These are phyloP conservation scores for Tenebrosternarchus preto DNA, from an alignment of 2,113 vertebrate species.

Conservation along the genomic window DNA sequence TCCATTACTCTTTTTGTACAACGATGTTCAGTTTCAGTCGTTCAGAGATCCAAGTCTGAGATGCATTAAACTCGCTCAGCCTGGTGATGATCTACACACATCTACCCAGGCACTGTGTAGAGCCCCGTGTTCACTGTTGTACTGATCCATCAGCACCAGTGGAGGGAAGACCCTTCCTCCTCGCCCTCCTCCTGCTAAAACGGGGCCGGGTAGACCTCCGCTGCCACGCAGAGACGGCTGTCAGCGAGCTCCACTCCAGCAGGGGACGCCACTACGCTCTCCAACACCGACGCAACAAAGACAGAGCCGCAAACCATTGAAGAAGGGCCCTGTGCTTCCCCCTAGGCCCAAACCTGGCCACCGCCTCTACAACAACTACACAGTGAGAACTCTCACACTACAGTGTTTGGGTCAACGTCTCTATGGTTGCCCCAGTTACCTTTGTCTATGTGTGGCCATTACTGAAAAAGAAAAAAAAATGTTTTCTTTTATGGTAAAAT, in stretches of 20 bases:
- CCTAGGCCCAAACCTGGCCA: conserved; percentile 92
- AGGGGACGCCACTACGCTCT: conserved; percentile 43
- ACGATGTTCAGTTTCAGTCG: too few relatives aligned
- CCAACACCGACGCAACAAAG: conserved; percentile 55
- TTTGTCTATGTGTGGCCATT: background rate
- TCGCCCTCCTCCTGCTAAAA: conserved; percentile 79
- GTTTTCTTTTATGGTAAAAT: background rate
- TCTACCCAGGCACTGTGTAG: too few relatives aligned
- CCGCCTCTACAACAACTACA: conserved; percentile 91
- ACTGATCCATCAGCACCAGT: conserved; percentile 65
- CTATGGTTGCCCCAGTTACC: background rate
- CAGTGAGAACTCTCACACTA: conserved; percentile 70
- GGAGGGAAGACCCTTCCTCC: conserved; percentile 76
- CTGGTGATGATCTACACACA: too few relatives aligned
- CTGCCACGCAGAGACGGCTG: conserved; percentile 71
- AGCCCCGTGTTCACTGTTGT: background rate
- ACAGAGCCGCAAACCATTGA: conserved; percentile 73
- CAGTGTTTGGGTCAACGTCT: too few relatives aligned
- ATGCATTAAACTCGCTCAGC: too few relatives aligned
- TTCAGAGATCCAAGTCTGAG: too few relatives aligned
- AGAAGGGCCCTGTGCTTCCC: conserved; percentile 82
- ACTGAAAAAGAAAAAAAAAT: background rate
- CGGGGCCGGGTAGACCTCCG: conserved; percentile 82
- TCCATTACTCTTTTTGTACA: too few relatives aligned
- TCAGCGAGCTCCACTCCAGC: conserved; percentile 60